Evolutionary conservation across 2,113 vertebrate species (phyloP).

Genomic region (Aegithalos caudatus): DNA sequence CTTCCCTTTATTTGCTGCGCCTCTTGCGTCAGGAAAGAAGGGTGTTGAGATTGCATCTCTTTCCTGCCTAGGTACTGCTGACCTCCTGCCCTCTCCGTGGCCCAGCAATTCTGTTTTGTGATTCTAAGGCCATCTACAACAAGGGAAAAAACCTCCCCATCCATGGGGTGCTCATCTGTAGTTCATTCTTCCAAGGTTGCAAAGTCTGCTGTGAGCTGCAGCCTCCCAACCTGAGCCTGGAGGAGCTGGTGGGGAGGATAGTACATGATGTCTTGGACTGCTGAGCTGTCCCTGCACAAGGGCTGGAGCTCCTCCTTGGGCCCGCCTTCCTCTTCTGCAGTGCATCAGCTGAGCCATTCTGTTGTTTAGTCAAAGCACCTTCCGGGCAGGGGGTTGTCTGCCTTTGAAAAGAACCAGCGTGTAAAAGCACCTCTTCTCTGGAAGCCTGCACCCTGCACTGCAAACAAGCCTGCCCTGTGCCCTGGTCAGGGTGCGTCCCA

Average conservation of each 20-base stretch:
- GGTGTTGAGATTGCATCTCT: neutral
- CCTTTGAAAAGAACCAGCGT: accelerated
- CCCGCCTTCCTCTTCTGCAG: neutral
- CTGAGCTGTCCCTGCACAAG: accelerated
- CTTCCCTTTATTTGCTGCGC: neutral
- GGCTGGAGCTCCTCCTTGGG: neutral
- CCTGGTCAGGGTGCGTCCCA: neutral
- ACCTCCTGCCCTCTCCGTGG: neutral
- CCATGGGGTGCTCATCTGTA: neutral
- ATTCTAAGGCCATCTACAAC: neutral
- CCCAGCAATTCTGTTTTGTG: neutral
- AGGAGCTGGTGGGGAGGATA: neutral
- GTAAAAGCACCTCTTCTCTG: neutral
- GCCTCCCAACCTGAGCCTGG: neutral
- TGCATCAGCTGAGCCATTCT: neutral
- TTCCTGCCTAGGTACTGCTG: slow-evolving; percentile 45
- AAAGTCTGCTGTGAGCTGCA: neutral
- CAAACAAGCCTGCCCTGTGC: neutral
- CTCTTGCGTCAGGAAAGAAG: neutral
- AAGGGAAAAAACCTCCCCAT: neutral
- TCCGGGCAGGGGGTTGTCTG: neutral
- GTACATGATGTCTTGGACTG: neutral
- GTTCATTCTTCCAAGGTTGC: neutral
- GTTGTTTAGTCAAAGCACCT: neutral
- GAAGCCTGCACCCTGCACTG: neutral